Evolutionary conservation across 1,140 invertebrate species (phyloP).

Genomic region (Goniozus legneri): DNA sequence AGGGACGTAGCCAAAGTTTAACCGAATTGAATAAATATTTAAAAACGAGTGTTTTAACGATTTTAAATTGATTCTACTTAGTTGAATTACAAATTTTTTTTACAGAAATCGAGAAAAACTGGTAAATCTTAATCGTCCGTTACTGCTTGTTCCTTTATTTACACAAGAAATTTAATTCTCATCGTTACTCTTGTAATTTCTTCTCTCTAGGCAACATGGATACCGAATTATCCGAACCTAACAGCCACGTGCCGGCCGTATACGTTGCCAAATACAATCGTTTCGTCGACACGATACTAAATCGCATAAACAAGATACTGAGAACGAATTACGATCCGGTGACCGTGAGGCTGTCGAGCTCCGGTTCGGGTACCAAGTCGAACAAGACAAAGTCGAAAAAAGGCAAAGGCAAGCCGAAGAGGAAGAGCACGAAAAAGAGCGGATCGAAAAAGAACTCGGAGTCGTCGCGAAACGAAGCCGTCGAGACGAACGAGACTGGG

Average conservation of each 20-base stretch:
- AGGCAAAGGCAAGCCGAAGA: slow-evolving; percentile 19
- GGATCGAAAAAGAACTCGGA: slow-evolving; percentile 21
- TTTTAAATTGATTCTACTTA: background rate
- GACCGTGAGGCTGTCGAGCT: slow-evolving; percentile 69
- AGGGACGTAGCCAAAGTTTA: too few relatives aligned
- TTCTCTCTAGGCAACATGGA: slow-evolving; percentile 45
- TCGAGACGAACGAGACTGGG: slow-evolving; percentile 4
- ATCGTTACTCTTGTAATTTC: too few relatives aligned
- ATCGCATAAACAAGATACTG: slow-evolving; percentile 73
- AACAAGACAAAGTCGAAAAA: slow-evolving; percentile 25
- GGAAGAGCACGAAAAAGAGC: slow-evolving; percentile 22
- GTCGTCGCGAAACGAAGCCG: slow-evolving; percentile 2
- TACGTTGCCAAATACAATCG: slow-evolving; percentile 77
- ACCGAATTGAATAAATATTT: too few relatives aligned
- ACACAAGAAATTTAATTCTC: too few relatives aligned
- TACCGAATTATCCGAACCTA: slow-evolving; percentile 29
- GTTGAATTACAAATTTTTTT: background rate
- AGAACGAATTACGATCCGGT: slow-evolving; percentile 77
- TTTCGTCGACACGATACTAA: slow-evolving; percentile 76
- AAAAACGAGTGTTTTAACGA: background rate
- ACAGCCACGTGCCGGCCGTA: slow-evolving; percentile 60
- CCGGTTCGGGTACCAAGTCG: slow-evolving; percentile 42
- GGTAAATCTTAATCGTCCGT: background rate
- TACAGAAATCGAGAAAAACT: background rate
- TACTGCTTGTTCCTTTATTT: too few relatives aligned